These are phyloP conservation scores for Tinea semifulvella DNA, from an alignment of 2,888 invertebrate species.

Conservation along the genomic window DNA sequence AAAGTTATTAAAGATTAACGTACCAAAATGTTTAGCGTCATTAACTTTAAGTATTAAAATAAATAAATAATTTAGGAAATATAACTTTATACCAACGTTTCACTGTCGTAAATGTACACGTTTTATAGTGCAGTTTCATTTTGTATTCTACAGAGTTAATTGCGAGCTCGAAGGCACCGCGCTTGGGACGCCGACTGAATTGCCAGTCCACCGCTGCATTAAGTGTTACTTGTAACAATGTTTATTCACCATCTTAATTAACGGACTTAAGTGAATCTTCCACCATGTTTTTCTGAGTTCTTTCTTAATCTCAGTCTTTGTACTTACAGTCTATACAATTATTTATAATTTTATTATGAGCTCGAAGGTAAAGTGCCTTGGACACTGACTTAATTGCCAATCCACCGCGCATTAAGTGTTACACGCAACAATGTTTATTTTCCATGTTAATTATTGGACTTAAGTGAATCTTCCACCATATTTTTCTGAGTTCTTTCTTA, in stretches of 20 bases:
- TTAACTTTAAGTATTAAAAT: no score
- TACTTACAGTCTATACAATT: no score
- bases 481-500: no score
- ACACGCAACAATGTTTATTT: conserved; percentile 2
- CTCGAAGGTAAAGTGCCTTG: not conserved
- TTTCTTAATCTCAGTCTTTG: no score
- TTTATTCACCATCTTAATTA: conserved; percentile 13
- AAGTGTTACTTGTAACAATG: conserved; percentile 8
- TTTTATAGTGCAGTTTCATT: conserved; percentile 10
- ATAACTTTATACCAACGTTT: no score
- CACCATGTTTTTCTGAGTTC: not conserved
- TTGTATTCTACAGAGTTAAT: conserved; percentile 10
- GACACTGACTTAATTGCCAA: not conserved
- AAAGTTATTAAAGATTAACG: no score
- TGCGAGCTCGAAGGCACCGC: conserved; percentile 9
- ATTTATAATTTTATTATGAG: not conserved
- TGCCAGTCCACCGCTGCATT: not conserved
- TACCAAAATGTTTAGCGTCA: no score
- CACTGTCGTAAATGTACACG: no score
- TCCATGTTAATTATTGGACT: not conserved
- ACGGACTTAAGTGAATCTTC: conserved; percentile 7
- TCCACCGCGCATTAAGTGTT: not conserved
- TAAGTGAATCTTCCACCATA: not conserved
- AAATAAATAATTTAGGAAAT: no score
- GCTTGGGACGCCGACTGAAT: conserved; percentile 9